Evolutionary conservation across 2,888 invertebrate species (phyloP).

Genomic region (Digitonthophagus gazella): DNA sequence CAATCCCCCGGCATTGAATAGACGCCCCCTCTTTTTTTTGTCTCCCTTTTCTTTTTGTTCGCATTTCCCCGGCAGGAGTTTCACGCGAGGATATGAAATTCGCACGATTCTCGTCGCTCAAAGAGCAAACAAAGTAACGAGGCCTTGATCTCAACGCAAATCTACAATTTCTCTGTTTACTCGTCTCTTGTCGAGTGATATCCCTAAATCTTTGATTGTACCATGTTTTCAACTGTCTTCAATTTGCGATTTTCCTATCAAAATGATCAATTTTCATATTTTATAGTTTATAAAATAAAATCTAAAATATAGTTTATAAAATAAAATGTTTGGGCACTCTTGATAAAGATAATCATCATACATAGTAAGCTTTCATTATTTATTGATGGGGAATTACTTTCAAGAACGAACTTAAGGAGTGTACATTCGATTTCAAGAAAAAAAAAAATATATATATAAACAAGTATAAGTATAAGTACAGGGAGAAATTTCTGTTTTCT

Average conservation of each 20-base stretch:
- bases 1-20: constrained; percentile 5
- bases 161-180: neutral
- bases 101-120: neutral
- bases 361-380: too few species aligned
- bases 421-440: too few species aligned
- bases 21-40: neutral
- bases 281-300: too few species aligned
- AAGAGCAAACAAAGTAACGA: neutral
- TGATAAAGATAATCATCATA: too few species aligned
- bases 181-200: neutral
- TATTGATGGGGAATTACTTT: too few species aligned
- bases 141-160: neutral
- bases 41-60: neutral
- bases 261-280: neutral
- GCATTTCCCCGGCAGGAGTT: neutral
- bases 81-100: neutral
- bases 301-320: too few species aligned
- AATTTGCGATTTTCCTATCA: neutral
- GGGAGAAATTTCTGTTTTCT: too few species aligned
- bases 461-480: too few species aligned
- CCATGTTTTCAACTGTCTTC: neutral
- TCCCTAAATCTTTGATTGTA: neutral
- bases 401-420: too few species aligned
- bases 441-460: too few species aligned
- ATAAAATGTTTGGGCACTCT: too few species aligned